These are phyloP conservation scores for Lithobates pipiens DNA, from an alignment of 2,797 vertebrate genomes.

Conservation along the genomic window DNA sequence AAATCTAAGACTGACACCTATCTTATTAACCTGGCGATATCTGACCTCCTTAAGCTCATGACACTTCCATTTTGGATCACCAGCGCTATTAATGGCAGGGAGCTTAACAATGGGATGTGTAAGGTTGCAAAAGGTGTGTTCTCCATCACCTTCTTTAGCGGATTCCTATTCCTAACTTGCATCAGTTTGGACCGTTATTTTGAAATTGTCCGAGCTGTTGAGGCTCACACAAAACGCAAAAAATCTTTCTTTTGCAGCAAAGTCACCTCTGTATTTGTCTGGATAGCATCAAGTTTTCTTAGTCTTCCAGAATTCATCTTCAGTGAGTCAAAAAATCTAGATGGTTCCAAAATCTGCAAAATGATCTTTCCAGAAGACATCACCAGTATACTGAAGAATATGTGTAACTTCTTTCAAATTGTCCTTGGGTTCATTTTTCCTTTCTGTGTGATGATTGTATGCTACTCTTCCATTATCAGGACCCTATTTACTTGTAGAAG, in stretches of 20 bases:
- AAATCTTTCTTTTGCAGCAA: conserved; percentile 69
- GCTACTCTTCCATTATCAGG: conserved; percentile 80
- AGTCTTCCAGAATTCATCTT: conserved; percentile 85
- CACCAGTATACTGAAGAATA: conserved; percentile 70
- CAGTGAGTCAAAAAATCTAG: conserved; percentile 60
- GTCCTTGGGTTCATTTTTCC: conserved; percentile 82
- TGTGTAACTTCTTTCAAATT: conserved; percentile 77
- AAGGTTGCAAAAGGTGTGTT: conserved; percentile 77
- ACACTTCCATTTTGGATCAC: conserved; percentile 79
- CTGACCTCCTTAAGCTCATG: conserved; percentile 87
- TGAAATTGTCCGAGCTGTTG: conserved; percentile 78
- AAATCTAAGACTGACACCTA: conserved; percentile 84
- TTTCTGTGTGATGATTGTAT: conserved; percentile 81
- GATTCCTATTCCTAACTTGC: conserved; percentile 88
- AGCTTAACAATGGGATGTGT: conserved; percentile 73
- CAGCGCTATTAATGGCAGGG: conserved; percentile 76
- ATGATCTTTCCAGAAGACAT: conserved; percentile 68
- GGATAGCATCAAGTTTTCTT: conserved; percentile 79
- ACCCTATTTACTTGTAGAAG: conserved; percentile 76
- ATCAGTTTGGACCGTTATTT: conserved; percentile 91
- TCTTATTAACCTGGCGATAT: conserved; percentile 87
- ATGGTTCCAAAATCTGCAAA: conserved; percentile 70
- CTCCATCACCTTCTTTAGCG: conserved; percentile 86
- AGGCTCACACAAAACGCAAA: conserved; percentile 69
- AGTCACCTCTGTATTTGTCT: conserved; percentile 70